Base-by-base conservation (phyloP, 2,888 invertebrate species). In the Eupeodes latifasciatus region DNA sequence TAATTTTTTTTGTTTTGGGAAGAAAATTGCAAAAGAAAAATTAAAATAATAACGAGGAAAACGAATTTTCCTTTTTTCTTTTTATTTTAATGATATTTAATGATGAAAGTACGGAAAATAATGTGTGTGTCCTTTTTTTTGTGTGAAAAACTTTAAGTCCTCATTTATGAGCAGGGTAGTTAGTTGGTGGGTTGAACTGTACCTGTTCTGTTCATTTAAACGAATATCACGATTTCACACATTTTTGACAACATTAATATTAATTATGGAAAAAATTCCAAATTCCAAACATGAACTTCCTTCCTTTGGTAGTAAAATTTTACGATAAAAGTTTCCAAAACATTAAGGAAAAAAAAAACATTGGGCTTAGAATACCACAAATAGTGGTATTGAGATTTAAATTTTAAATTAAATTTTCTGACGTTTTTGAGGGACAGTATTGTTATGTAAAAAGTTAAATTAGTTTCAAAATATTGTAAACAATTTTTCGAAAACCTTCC, bases 221-320 rank as follows among this genome's bases (percentile, higher is more conserved):
- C 27, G 9, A 27, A 27, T 66, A 51, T 67, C 6, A 53, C 16
- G 36, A 16, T 36, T n/a, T 34, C 7, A 47, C 3, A 34, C 14
- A 49, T 7, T 11, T 72, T 69, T 19, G 47, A 40, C 16, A 61
- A 47, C 55, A 62, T 64, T 44, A 16, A 27, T 57, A 67, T 71
- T 66, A 72, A 81, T 72, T 85, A 81, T 85, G 81, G 71, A 62
- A 77, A 77, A 81, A 53, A 19, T 69, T 10, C 27, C 27, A 47
- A 81, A 74, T 69, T 53, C 36, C 27, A 74, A 74, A 81, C 47
- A 67, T 78, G 72, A 76, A 14, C 44, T 72, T 85, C 66, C 64
- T 27, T 27, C 27, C 27, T 51, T 76, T 67, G 71, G 76, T 76
- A 80, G 64, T 69, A 80, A 77, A 72, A 57, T 34, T 34, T 44